These are phyloP conservation scores for Lytechinus pictus DNA, from an alignment of 35 echinoderm and acorn worm species.

Conservation along the genomic window DNA sequence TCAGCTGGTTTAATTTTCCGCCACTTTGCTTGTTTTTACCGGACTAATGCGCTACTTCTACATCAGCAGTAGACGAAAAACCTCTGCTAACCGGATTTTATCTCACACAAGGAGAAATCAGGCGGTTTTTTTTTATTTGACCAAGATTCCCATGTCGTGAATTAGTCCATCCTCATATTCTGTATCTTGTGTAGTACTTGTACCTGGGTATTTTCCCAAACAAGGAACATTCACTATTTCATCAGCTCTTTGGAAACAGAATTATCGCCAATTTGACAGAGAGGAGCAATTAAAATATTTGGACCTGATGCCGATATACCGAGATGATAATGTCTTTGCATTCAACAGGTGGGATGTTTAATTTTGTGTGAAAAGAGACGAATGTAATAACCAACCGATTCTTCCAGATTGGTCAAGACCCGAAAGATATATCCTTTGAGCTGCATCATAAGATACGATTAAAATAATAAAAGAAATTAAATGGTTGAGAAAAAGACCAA, in stretches of 20 bases:
- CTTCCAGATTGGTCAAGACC: not conserved
- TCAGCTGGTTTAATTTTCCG: not conserved
- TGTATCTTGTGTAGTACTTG: too few relatives aligned
- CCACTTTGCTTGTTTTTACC: not conserved
- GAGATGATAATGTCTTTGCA: not conserved
- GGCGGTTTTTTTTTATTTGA: not conserved
- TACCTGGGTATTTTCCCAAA: too few relatives aligned
- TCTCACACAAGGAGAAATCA: not conserved
- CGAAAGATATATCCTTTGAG: not conserved
- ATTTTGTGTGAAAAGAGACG: not conserved
- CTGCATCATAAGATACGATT: not conserved
- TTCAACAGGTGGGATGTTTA: not conserved
- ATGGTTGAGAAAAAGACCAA: not conserved
- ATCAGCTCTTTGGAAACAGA: not conserved
- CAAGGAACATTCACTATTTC: not conserved
- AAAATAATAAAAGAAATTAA: not conserved
- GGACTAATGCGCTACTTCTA: not conserved
- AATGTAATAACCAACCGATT: not conserved
- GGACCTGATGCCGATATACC: not conserved
- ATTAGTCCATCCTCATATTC: not conserved
- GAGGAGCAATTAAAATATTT: not conserved
- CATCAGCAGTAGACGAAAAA: not conserved
- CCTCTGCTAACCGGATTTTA: not conserved
- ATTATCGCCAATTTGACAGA: not conserved
- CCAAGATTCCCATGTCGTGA: not conserved